Evolutionary conservation across 2,888 invertebrate species (phyloP).

Genomic region (Syritta pipiens): DNA sequence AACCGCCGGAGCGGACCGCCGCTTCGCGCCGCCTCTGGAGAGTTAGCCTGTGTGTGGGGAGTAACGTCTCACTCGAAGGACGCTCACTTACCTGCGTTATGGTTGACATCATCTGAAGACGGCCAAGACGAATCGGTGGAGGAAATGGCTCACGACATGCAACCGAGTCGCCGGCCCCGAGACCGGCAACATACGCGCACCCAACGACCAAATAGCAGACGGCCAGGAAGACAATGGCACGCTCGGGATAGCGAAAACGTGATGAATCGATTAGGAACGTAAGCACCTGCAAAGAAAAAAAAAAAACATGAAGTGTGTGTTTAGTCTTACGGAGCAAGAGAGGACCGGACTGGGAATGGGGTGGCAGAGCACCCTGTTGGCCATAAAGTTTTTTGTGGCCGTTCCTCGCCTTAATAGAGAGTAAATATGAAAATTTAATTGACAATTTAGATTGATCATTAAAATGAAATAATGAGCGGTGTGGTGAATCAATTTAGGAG

Average conservation of each 20-base stretch:
- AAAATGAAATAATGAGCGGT: conserved; percentile 51
- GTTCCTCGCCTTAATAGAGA: conserved; percentile 11
- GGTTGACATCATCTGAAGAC: conserved; percentile 88
- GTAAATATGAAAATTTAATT: conserved; percentile 65
- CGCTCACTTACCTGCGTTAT: conserved; percentile 93
- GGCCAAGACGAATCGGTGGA: conserved; percentile 85
- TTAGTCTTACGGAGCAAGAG: conserved; percentile 2
- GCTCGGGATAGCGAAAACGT: conserved; percentile 97
- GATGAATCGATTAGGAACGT: conserved; percentile 97
- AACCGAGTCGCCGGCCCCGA: conserved; percentile 89
- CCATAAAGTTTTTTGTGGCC: conserved; percentile 32
- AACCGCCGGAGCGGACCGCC: neutral
- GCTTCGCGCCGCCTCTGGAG: too few species aligned
- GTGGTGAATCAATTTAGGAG: conserved; percentile 6
- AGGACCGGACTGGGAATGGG: conserved; percentile 19
- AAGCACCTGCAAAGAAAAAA: conserved; percentile 81
- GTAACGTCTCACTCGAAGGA: conserved; percentile 49
- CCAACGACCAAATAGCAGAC: conserved; percentile 98
- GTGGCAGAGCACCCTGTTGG: conserved; percentile 24
- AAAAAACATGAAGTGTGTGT: conserved; percentile 32
- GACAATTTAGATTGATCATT: conserved; percentile 62
- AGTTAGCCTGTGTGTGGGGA: too few species aligned
- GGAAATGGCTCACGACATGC: conserved; percentile 91
- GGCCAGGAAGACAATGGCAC: conserved; percentile 97
- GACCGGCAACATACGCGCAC: conserved; percentile 92